These are phyloP conservation scores for Amphimedon queenslandica DNA, from an alignment of 37 sponge, comb jelly and placozoan genomes.

Conservation along the genomic window DNA sequence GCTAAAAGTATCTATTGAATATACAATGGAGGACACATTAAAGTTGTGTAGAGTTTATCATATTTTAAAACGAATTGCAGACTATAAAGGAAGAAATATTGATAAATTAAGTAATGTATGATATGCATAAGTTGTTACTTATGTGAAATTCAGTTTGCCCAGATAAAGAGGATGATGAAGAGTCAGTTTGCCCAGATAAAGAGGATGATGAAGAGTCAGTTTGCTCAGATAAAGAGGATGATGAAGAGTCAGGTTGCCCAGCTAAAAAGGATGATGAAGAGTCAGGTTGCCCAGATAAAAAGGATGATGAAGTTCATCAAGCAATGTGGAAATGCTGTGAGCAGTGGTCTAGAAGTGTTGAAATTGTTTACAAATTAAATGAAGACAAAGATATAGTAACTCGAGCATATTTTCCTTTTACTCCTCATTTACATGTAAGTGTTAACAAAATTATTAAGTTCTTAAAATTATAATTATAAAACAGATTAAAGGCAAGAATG, in stretches of 20 bases:
- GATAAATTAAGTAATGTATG: not conserved
- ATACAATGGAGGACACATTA: not conserved
- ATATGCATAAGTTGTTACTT: too few relatives aligned
- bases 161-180: not conserved
- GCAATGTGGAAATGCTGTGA: not conserved
- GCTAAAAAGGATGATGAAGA: not conserved
- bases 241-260: not conserved
- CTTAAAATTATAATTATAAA: too few relatives aligned
- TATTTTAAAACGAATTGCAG: not conserved
- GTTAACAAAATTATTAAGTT: too few relatives aligned
- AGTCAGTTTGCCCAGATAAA: not conserved
- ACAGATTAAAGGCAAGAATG: not conserved
- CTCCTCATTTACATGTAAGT: not conserved
- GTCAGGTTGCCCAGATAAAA: too few relatives aligned
- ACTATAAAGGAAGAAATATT: not conserved
- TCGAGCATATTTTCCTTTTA: conserved; percentile 1
- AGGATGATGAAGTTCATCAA: too few relatives aligned
- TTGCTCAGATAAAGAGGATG: not conserved
- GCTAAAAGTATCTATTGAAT: not conserved
- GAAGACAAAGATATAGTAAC: not conserved
- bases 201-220: not conserved
- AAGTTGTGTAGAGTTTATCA: not conserved
- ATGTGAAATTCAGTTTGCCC: too few relatives aligned
- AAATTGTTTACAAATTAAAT: not conserved
- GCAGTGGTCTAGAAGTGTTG: not conserved